These are phyloP conservation scores for Zaprionus kolodkinae DNA, from an alignment of 1,140 invertebrate genomes.

Conservation along the genomic window DNA sequence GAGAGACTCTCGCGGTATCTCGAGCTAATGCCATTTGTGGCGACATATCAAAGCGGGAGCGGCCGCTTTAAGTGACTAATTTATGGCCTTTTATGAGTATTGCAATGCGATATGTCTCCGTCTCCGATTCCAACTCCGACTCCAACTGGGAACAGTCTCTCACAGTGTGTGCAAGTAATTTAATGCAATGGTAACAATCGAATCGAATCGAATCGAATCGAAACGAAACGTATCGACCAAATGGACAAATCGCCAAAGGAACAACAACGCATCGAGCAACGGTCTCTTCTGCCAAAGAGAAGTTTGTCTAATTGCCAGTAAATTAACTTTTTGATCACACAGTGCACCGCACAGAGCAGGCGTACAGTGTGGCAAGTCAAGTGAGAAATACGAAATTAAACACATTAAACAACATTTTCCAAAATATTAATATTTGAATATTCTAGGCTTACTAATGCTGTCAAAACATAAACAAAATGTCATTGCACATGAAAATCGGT, in stretches of 20 bases:
- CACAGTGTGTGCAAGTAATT: constrained; percentile 53
- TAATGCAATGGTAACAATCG: constrained; percentile 70
- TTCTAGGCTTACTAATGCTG: too few species aligned
- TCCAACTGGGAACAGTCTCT: background rate
- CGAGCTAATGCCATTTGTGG: constrained; percentile 70
- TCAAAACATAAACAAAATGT: too few species aligned
- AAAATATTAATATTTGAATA: too few species aligned
- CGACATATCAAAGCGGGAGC: constrained; percentile 65
- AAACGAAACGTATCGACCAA: background rate
- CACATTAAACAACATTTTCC: too few species aligned
- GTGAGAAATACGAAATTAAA: too few species aligned
- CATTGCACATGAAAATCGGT: too few species aligned
- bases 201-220: constrained; percentile 39
- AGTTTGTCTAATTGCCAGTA: constrained; percentile 24
- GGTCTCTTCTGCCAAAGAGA: background rate
- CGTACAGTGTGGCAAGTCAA: background rate
- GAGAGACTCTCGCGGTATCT: constrained; percentile 29
- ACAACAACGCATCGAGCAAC: constrained; percentile 3
- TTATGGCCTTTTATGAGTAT: constrained; percentile 79
- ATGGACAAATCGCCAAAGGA: constrained; percentile 23
- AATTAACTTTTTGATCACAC: constrained; percentile 7
- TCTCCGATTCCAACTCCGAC: background rate
- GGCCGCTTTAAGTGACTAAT: constrained; percentile 78
- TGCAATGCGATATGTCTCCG: constrained; percentile 44
- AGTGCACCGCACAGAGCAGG: constrained; percentile 4